Evolutionary conservation across 2,113 vertebrate genomes (phyloP), one percentile per base, ranked within the genome.

Genomic region (Ophthalmolycus amberensis): DNA sequence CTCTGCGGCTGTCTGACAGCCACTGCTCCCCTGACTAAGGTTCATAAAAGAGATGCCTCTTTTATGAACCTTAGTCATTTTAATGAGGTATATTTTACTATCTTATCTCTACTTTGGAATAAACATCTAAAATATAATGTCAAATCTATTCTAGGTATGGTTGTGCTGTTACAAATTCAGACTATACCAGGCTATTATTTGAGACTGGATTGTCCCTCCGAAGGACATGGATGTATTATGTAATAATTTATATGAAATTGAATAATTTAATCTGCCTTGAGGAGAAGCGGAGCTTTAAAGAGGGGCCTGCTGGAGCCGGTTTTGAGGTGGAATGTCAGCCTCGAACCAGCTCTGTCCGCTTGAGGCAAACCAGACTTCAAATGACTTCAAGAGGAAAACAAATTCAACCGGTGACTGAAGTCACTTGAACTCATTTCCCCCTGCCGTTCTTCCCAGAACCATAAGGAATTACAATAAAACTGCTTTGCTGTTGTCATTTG

Each of bases 221-320:
- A 87, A 84, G 72, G 83, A 84, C 81, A 82, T 38, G 62, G 67
- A 66, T 83, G 78, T 76, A 83, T 93, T 90, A 91, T 91, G 87
- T 91, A 92, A 90, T 93, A 75, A 92, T 93, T 94, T 88, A 94
- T 92, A 88, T 88, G 77, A 79, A 87, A 86, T 89, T 91, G 78
- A 93, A 95, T 94, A 89, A 93, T 91, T 94, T 77, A 92, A 88
- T 93, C 67, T 71, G 85, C 68, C 91, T 88, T 56, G 64, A 88
- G 91, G 88, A 90, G 85, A 77, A 80, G 59, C 14, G 5, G 46
- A 32, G 84, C 66, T 90, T 54, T 83, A 80, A 79, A 86, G 73
- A 67, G 65, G 78, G 63, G 80, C 79, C 72, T 79, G 81, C 83
- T 83, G 73, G 83, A 91, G 64, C 75, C 62, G 79, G 76, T 63